These are phyloP conservation scores for Nephrotoma appendiculata DNA, from an alignment of 2,888 invertebrate genomes.

Conservation along the genomic window DNA sequence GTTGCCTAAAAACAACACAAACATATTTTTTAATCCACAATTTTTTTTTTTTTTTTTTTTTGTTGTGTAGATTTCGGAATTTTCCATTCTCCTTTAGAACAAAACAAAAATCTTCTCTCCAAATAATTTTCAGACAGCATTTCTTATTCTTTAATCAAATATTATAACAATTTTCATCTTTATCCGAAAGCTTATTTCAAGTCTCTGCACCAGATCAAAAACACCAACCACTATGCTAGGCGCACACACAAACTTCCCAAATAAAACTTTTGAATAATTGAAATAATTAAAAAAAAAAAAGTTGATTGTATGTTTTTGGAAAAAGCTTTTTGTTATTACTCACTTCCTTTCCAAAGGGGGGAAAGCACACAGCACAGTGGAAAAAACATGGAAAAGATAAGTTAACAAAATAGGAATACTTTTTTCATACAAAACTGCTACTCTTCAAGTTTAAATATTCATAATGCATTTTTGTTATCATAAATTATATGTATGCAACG, in stretches of 20 bases:
- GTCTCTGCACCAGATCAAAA: not conserved
- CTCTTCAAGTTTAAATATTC: not conserved
- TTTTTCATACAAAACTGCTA: not conserved
- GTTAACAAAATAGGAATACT: not conserved
- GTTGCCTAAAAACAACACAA: not conserved
- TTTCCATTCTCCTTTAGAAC: not conserved
- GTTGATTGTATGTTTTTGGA: not conserved
- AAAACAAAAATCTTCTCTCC: not conserved
- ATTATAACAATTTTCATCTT: not conserved
- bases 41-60: not conserved
- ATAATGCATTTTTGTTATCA: not conserved
- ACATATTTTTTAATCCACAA: not conserved
- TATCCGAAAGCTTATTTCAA: not conserved
- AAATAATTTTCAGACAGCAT: not conserved
- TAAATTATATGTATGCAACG: not conserved
- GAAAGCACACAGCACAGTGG: not conserved
- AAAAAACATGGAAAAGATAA: not conserved
- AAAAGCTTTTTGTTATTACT: not conserved
- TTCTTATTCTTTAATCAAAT: not conserved
- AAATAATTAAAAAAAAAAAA: not conserved
- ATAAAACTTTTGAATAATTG: not conserved
- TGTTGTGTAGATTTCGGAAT: not conserved
- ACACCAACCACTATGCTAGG: not conserved
- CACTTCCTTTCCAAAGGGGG: not conserved
- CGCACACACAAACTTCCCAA: not conserved